phyloP scores from a whole-genome alignment of 2,797 vertebrate species.

The Coranthus polyacanthus region DNA sequence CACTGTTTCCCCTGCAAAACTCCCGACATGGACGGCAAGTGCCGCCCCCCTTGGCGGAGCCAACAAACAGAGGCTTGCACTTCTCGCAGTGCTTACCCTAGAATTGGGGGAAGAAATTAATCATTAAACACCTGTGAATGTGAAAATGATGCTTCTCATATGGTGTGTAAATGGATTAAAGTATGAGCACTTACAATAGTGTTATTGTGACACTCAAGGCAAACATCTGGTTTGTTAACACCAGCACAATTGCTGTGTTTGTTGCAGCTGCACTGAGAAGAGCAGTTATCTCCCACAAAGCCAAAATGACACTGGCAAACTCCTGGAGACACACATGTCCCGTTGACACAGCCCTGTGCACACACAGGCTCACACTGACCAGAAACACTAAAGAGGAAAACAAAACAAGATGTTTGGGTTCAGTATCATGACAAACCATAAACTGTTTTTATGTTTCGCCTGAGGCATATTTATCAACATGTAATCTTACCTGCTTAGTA shows the following conservation, averaged over 20 bases:
- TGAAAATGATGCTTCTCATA: background rate
- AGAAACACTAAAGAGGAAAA: conserved; percentile 73
- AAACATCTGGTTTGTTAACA: conserved; percentile 87
- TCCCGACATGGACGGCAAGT: conserved; percentile 90
- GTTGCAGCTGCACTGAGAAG: conserved; percentile 93
- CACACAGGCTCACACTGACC: conserved; percentile 94
- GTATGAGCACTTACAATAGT: conserved; percentile 84
- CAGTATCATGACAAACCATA: background rate
- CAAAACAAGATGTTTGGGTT: background rate
- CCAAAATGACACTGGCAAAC: conserved; percentile 93
- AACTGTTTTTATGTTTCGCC: background rate
- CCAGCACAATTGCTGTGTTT: conserved; percentile 93
- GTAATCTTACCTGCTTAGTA: conserved; percentile 86
- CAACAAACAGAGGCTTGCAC: conserved; percentile 93
- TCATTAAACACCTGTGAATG: background rate
- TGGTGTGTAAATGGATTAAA: background rate
- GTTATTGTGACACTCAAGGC: conserved; percentile 92
- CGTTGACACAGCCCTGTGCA: conserved; percentile 92
- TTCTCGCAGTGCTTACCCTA: conserved; percentile 93
- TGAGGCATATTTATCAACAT: background rate
- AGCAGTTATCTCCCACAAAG: conserved; percentile 93
- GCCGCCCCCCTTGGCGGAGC: conserved; percentile 90
- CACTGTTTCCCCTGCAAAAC: conserved; percentile 92
- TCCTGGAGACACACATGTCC: conserved; percentile 91
- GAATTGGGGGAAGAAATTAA: conserved; percentile 15